Conservation (phyloP, 1,140 invertebrate genomes). For the Whitmania pigra region DNA sequence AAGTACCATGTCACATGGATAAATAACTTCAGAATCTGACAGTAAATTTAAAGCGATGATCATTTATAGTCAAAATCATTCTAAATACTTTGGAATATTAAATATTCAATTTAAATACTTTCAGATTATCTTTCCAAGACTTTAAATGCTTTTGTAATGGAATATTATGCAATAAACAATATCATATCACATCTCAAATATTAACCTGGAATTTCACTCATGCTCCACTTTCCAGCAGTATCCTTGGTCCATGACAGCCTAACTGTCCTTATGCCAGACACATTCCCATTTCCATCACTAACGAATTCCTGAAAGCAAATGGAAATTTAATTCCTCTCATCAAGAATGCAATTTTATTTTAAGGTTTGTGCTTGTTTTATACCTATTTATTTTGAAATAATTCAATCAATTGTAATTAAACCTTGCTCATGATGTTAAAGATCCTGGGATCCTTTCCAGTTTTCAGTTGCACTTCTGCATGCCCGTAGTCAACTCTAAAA, state of each 20-base stretch:
- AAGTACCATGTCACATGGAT: conserved; percentile 77
- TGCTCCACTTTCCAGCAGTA: conserved; percentile 79
- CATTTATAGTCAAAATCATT: too few species aligned
- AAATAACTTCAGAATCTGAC: conserved; percentile 48
- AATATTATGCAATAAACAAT: too few species aligned
- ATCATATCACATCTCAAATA: not conserved
- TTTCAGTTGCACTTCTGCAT: conserved; percentile 85
- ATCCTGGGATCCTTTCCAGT: conserved; percentile 83
- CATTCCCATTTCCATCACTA: conserved; percentile 74
- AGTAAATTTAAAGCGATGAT: not conserved
- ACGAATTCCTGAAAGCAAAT: conserved; percentile 61
- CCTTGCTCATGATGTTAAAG: conserved; percentile 81
- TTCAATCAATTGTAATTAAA: too few species aligned
- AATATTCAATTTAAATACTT: too few species aligned
- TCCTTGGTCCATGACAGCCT: conserved; percentile 86
- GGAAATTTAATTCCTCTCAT: not conserved
- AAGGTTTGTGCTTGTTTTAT: conserved; percentile 26
- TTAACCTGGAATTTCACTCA: conserved; percentile 67
- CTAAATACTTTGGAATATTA: too few species aligned
- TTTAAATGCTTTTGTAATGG: too few species aligned
- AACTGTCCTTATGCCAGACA: conserved; percentile 75
- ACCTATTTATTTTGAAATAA: not conserved
- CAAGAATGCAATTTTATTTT: not conserved
- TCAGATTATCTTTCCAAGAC: too few species aligned
- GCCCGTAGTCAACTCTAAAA: conserved; percentile 94